Conservation (phyloP, 1,140 invertebrate genomes). For the Berghia stephanieae region DNA sequence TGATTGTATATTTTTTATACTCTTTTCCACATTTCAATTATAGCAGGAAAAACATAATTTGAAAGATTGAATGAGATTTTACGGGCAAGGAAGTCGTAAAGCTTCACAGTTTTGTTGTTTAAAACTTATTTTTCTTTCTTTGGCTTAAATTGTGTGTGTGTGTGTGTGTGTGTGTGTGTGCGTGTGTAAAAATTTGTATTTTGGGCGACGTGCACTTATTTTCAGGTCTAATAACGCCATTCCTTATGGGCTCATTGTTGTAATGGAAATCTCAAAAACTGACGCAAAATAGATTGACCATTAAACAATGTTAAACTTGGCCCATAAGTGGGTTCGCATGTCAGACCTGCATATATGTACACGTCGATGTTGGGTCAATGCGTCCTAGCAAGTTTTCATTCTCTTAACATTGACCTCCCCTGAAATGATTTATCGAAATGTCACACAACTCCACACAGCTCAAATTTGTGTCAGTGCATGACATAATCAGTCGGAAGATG, state of each 20-base stretch:
- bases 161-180: slow-evolving; percentile 4
- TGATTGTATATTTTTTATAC: not conserved
- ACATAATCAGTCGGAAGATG: no score
- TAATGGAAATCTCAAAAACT: no score
- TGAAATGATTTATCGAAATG: no score
- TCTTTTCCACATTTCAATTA: not conserved
- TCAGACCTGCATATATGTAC: no score
- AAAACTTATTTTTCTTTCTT: no score
- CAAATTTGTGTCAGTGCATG: no score
- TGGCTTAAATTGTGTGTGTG: not conserved
- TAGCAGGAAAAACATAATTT: not conserved
- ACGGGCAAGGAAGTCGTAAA: no score
- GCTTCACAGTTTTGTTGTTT: no score
- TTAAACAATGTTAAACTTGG: not conserved
- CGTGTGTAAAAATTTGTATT: not conserved
- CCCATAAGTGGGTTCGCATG: not conserved
- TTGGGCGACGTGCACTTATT: not conserved
- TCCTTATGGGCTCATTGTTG: not conserved
- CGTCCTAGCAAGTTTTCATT: not conserved
- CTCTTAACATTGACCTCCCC: slow-evolving; percentile 14
- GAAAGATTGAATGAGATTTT: not conserved
- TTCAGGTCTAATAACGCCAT: not conserved
- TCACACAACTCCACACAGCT: no score
- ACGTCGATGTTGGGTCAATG: no score
- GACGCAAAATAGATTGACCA: not conserved